phyloP scores from a whole-genome alignment of 2,797 vertebrate genomes.

The Ibycter americanus region DNA sequence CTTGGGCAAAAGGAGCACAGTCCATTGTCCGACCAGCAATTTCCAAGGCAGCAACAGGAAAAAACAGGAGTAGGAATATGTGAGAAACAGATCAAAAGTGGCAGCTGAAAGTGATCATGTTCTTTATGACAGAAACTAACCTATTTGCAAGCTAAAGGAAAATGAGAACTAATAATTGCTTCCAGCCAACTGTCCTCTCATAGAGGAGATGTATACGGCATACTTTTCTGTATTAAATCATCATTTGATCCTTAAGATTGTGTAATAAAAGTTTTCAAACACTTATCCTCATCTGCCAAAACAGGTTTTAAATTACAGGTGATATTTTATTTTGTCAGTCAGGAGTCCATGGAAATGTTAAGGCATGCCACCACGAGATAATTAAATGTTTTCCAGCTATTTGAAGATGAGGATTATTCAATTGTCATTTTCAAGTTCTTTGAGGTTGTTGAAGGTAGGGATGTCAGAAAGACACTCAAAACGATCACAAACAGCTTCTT shows the following conservation, averaged over 20 bases:
- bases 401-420: constrained; percentile 58
- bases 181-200: constrained; percentile 22
- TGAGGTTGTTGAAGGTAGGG: constrained; percentile 47
- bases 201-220: background rate
- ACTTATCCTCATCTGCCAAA: constrained; percentile 49
- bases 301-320: constrained; percentile 65
- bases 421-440: constrained; percentile 59
- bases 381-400: constrained; percentile 45
- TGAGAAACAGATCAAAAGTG: background rate
- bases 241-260: constrained; percentile 30
- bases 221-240: constrained; percentile 58
- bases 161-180: background rate
- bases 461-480: constrained; percentile 35
- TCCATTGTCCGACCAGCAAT: background rate
- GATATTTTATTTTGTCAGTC: constrained; percentile 67
- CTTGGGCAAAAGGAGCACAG: background rate
- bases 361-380: constrained; percentile 16
- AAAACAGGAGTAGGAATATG: background rate
- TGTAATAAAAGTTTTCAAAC: constrained; percentile 53
- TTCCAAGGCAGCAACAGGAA: background rate
- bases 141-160: background rate
- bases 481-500: background rate
- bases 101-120: background rate
- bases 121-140: background rate
- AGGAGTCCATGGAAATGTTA: constrained; percentile 46